phyloP scores from a whole-genome alignment of 1,140 invertebrate genomes.

The Lepidurus packardi region DNA sequence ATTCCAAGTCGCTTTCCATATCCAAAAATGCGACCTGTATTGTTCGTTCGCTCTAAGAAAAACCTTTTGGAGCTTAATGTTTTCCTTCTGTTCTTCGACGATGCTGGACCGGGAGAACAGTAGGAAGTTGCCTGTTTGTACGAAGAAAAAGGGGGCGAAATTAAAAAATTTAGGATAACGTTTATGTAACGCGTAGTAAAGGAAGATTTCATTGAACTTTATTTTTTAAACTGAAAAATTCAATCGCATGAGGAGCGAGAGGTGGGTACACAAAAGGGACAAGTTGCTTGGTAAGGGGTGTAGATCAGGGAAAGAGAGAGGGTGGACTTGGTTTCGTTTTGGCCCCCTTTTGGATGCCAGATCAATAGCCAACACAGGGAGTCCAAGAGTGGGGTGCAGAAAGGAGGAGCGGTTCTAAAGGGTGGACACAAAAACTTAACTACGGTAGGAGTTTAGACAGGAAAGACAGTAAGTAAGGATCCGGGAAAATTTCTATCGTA shows the following conservation, averaged over 20 bases:
- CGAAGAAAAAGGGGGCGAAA: too few relatives aligned
- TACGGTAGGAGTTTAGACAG: not conserved
- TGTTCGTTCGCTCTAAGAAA: not conserved
- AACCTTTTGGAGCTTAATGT: too few relatives aligned
- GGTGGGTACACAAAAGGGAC: not conserved
- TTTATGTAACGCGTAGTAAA: too few relatives aligned
- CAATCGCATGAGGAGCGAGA: too few relatives aligned
- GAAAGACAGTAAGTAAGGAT: not conserved
- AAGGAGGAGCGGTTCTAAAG: not conserved
- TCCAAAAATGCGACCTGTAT: not conserved
- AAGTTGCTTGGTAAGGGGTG: not conserved
- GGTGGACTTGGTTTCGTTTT: not conserved
- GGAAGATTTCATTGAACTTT: too few relatives aligned
- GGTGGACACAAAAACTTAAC: not conserved
- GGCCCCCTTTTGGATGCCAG: not conserved
- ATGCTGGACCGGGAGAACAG: too few relatives aligned
- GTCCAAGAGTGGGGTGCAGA: not conserved
- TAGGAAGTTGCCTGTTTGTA: too few relatives aligned
- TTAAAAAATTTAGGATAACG: too few relatives aligned
- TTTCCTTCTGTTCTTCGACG: too few relatives aligned
- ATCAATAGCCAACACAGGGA: conserved; percentile 17
- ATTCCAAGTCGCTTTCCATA: not conserved
- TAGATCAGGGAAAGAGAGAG: not conserved
- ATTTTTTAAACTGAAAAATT: too few relatives aligned
- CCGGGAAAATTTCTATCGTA: too few relatives aligned